These are phyloP conservation scores for Accipiter virgatus DNA, from an alignment of 2,113 vertebrate genomes.

Conservation along the genomic window DNA sequence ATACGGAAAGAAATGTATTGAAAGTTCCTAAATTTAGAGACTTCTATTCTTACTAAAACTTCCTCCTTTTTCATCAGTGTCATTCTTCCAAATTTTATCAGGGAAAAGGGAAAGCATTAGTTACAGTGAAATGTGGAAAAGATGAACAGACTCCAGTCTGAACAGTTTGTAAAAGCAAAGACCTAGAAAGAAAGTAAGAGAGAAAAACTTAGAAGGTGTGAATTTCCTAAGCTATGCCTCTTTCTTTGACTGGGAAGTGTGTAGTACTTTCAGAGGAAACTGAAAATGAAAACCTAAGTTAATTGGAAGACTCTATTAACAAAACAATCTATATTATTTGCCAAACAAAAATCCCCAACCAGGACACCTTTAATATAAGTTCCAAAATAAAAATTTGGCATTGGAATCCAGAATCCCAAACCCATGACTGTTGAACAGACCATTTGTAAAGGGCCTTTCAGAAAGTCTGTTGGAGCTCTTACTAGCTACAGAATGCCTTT, in stretches of 20 bases:
- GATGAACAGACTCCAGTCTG: background rate
- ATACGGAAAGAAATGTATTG: background rate
- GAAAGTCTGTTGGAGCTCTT: background rate
- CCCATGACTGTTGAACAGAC: background rate
- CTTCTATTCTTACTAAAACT: background rate
- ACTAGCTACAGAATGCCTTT: background rate
- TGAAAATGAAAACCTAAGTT: background rate
- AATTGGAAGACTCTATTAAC: background rate
- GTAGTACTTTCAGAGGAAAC: background rate
- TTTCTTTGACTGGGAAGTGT: background rate
- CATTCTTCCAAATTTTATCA: background rate
- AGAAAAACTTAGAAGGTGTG: background rate
- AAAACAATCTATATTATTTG: background rate
- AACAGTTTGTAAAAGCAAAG: background rate
- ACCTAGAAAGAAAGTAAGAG: background rate
- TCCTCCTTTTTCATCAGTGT: background rate
- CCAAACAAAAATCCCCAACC: background rate
- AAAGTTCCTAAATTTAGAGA: conserved; percentile 1
- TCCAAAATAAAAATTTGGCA: background rate
- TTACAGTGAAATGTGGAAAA: background rate
- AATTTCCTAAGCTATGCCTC: background rate
- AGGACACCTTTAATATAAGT: background rate
- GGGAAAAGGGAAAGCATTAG: background rate
- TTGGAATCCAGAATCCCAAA: background rate
- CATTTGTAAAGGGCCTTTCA: background rate